A percentile compares a stretch with the other conserved stretches of the same genome.
Conservation (phyloP, 2,113 vertebrate genomes). For the Carassius auratus region DNA sequence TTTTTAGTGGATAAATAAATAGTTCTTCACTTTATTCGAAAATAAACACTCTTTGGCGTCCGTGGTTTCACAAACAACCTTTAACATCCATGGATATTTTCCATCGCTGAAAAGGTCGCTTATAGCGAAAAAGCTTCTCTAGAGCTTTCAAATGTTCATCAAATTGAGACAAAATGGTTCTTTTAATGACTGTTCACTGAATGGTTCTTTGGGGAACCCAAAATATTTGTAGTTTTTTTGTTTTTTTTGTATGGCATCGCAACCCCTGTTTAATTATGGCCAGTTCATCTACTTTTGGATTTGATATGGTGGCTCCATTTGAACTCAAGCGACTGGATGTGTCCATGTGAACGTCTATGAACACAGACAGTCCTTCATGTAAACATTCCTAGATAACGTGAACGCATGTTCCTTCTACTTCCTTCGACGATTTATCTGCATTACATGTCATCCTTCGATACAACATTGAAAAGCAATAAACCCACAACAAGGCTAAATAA, state of each 20-base stretch:
- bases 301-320: conserved; percentile 23
- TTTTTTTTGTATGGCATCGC: background rate
- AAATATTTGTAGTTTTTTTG: too few relatives aligned
- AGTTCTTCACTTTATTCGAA: background rate
- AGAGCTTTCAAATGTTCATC: background rate
- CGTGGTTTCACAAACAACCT: background rate
- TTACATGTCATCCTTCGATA: conserved; percentile 42
- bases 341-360: conserved; percentile 24
- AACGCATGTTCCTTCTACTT: conserved; percentile 12
- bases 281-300: conserved; percentile 13
- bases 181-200: background rate
- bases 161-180: background rate
- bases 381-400: conserved; percentile 18
- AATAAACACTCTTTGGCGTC: background rate
- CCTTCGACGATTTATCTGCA: conserved; percentile 30
- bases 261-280: background rate
- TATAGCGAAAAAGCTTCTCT: background rate
- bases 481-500: conserved; percentile 48
- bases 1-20: background rate
- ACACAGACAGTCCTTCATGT: conserved; percentile 30
- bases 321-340: background rate
- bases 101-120: too few relatives aligned
- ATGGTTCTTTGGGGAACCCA: too few relatives aligned
- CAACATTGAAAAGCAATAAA: conserved; percentile 40
- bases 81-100: background rate